Percentiles rank a stretch among this genome's conserved stretches.
phyloP scores from a whole-genome alignment of 2,888 invertebrate species.

The Vesta saturnalis region DNA sequence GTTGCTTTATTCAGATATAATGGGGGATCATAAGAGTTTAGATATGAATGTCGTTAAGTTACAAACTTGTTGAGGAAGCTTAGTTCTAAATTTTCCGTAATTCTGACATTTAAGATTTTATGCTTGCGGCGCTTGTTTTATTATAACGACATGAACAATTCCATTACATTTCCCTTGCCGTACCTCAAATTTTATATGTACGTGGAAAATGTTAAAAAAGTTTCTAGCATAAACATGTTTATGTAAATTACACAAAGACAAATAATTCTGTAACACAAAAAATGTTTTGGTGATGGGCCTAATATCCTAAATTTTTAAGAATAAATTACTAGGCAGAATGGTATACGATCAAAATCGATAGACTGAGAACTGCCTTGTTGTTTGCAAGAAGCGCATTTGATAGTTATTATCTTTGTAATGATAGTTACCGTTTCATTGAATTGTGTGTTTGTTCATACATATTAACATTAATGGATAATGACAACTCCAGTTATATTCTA shows the following conservation, averaged over 20 bases:
- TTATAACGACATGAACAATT: slow-evolving; percentile 6
- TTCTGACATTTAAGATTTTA: slow-evolving; percentile 15
- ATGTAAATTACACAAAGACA: not conserved
- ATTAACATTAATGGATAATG: too few species aligned
- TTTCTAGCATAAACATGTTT: not conserved
- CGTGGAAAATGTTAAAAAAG: not conserved
- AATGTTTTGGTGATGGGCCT: too few species aligned
- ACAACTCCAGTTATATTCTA: too few species aligned
- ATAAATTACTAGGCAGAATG: too few species aligned
- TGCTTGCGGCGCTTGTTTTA: slow-evolving; percentile 1
- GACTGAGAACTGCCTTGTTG: too few species aligned
- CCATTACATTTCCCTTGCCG: not conserved
- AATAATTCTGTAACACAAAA: too few species aligned
- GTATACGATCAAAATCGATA: too few species aligned
- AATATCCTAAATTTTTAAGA: too few species aligned
- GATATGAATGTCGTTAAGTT: slow-evolving; percentile 37
- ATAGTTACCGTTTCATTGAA: too few species aligned
- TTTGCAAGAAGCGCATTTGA: too few species aligned
- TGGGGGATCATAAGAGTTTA: slow-evolving; percentile 32
- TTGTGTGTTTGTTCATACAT: too few species aligned
- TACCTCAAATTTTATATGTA: not conserved
- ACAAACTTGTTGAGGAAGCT: slow-evolving; percentile 37
- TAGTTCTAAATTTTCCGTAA: slow-evolving; percentile 25
- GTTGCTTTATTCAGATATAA: slow-evolving; percentile 36
- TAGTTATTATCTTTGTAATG: too few species aligned